Percentiles rank a stretch among this genome's conserved stretches.
Conservation (phyloP, 2,113 vertebrate genomes). For the Delphinus delphis region DNA sequence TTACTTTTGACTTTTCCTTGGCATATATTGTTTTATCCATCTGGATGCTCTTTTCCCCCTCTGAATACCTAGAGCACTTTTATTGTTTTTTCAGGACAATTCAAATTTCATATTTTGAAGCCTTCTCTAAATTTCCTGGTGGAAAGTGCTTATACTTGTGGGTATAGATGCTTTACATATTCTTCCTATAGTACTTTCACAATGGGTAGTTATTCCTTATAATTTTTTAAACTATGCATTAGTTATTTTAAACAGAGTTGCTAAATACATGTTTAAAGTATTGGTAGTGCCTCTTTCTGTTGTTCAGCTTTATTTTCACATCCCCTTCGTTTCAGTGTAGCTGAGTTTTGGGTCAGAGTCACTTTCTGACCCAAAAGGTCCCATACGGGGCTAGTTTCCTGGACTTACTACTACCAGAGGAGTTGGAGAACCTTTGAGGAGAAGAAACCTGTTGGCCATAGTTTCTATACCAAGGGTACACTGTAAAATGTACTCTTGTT, state of each 20-base stretch:
- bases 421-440: neutral
- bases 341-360: neutral
- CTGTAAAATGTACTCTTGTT: neutral
- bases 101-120: constrained; percentile 23
- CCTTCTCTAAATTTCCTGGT: neutral
- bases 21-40: neutral
- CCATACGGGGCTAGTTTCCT: neutral
- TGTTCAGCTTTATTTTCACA: constrained; percentile 7
- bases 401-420: neutral
- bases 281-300: neutral
- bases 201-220: neutral
- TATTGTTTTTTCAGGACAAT: neutral
- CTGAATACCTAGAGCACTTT: neutral
- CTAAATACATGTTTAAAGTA: constrained; percentile 13
- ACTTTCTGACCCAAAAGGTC: neutral
- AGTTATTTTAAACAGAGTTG: constrained; percentile 17
- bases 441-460: neutral
- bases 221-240: neutral
- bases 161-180: neutral
- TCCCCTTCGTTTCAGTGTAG: neutral
- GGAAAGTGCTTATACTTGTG: neutral
- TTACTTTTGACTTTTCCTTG: neutral
- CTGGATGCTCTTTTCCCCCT: neutral
- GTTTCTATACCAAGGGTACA: neutral
- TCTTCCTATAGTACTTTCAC: neutral